These are phyloP conservation scores for Turritopsis dohrnii DNA, from an alignment of 30 jellyfish, hydroid and myxozoan genomes.

Conservation along the genomic window DNA sequence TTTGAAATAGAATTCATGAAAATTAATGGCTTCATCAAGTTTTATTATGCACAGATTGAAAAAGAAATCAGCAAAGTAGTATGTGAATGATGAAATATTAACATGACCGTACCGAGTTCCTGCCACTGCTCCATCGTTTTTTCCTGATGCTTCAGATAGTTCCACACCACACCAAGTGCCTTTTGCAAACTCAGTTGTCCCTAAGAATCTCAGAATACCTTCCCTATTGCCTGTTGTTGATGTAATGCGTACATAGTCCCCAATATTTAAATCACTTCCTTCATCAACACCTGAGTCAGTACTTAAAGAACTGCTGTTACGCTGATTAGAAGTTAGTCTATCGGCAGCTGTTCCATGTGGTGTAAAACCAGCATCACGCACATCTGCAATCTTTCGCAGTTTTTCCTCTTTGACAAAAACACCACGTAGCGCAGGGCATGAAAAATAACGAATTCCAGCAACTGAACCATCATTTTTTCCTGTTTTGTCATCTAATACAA, in stretches of 20 bases:
- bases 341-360: constrained; percentile 39
- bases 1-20: not conserved
- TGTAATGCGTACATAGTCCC: constrained; percentile 56
- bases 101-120: constrained; percentile 79
- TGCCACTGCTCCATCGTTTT: constrained; percentile 99
- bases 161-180: constrained; percentile 99
- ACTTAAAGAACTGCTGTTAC: constrained; percentile 46
- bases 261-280: constrained; percentile 47
- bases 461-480: constrained; percentile 98
- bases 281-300: constrained; percentile 28
- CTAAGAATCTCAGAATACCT: constrained; percentile 72
- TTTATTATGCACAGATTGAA: too few relatives aligned
- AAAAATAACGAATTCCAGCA: constrained; percentile 85
- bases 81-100: not conserved
- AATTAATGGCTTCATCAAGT: too few relatives aligned
- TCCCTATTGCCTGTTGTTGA: constrained; percentile 52
- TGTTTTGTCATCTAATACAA: constrained; percentile 80
- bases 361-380: constrained; percentile 36
- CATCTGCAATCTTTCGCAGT: constrained; percentile 50
- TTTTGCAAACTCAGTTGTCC: constrained; percentile 93
- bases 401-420: constrained; percentile 88
- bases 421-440: constrained; percentile 87
- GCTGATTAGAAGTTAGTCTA: constrained; percentile 45
- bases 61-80: not conserved
- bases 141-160: constrained; percentile 74